Evolutionary conservation across 1,140 invertebrate genomes (phyloP).

Genomic region (Lanistes nyassanus): DNA sequence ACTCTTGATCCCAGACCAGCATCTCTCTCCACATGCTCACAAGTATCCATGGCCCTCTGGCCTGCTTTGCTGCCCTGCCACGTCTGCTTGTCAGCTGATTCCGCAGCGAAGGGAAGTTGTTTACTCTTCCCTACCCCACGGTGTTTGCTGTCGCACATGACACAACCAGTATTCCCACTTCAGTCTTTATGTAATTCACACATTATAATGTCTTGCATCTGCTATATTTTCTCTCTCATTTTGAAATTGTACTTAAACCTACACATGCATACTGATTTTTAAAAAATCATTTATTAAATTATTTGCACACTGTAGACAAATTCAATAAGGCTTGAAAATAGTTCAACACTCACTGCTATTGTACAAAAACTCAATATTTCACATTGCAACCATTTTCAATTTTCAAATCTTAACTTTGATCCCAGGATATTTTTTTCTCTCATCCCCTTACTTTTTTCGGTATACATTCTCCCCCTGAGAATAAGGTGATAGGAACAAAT

Average conservation of each 20-base stretch:
- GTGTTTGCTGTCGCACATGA: neutral
- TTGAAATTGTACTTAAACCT: too few relatives aligned
- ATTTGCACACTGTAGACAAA: too few relatives aligned
- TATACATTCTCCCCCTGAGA: too few relatives aligned
- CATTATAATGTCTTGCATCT: neutral
- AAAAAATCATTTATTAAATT: too few relatives aligned
- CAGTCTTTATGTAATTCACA: neutral
- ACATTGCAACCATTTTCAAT: too few relatives aligned
- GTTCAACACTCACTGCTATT: too few relatives aligned
- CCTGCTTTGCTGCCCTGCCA: neutral
- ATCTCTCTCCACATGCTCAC: constrained; percentile 5
- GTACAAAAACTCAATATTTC: too few relatives aligned
- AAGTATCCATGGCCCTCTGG: constrained; percentile 15
- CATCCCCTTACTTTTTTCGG: too few relatives aligned
- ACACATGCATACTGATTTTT: too few relatives aligned
- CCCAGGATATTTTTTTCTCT: too few relatives aligned
- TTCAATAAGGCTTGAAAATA: too few relatives aligned
- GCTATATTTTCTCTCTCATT: neutral
- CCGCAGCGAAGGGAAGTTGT: neutral
- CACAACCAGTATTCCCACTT: neutral
- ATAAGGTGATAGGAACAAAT: neutral
- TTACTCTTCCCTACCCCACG: constrained; percentile 20
- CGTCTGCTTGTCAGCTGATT: constrained; percentile 9
- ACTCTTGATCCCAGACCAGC: neutral
- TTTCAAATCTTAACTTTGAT: too few relatives aligned